These are phyloP conservation scores for Acrocephalus scirpaceus DNA, from an alignment of 2,797 vertebrate species.

Conservation along the genomic window DNA sequence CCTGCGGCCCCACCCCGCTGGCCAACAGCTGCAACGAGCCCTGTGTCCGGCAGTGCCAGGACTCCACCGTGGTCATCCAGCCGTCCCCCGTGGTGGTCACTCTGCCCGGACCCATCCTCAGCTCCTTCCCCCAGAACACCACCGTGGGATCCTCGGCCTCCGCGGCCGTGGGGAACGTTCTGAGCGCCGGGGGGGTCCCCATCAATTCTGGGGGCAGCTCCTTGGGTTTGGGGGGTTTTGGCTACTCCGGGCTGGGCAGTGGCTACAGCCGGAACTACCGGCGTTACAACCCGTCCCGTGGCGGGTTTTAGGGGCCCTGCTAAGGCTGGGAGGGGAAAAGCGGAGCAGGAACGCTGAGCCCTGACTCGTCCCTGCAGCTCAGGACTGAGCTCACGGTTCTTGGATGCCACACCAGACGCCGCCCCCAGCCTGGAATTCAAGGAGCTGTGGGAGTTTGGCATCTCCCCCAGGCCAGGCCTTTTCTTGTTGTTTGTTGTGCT, in stretches of 20 bases:
- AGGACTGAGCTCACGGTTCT: background rate
- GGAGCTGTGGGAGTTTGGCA: background rate
- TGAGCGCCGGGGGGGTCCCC: background rate
- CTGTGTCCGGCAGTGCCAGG: background rate
- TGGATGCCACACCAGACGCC: accelerated
- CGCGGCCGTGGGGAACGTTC: accelerated
- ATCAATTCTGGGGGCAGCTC: background rate
- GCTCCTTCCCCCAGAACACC: conserved; percentile 31
- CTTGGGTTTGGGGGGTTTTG: background rate
- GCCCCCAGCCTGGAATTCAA: background rate
- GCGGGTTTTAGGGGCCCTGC: background rate
- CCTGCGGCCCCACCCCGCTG: background rate
- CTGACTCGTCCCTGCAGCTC: accelerated
- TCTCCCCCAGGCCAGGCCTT: background rate
- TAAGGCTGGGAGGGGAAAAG: no score
- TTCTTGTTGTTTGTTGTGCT: background rate
- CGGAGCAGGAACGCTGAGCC: background rate
- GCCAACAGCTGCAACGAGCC: conserved; percentile 23
- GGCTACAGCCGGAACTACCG: background rate
- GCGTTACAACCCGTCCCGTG: background rate
- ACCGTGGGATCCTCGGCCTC: background rate
- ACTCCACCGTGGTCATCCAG: background rate
- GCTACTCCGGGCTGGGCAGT: background rate
- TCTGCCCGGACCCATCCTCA: conserved; percentile 25
- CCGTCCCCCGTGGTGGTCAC: background rate